Evolutionary conservation across 2,888 invertebrate genomes (phyloP), one percentile per base, ranked within the genome.

Genomic region (Timandra comae): DNA sequence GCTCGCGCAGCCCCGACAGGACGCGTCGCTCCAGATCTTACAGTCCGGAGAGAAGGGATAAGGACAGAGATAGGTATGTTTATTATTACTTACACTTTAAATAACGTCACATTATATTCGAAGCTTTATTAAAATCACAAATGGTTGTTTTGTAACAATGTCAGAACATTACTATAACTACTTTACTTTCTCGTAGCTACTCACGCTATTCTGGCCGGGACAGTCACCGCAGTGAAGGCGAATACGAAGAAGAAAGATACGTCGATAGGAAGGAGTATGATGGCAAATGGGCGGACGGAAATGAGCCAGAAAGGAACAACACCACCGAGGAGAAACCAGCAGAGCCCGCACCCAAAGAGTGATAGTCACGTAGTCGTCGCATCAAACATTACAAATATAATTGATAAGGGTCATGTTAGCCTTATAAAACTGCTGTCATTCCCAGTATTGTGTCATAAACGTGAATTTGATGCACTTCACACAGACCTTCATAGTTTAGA

Each of bases 221-320:
- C 49, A 79, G 80, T 48, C 85, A 82, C 53, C 82, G 87, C 57
- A 86, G 87, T 49, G 86, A 86, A 41, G 84, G 87, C 23, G 84
- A 86, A 47, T 86, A 86, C 44, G 86, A 86, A 59, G 86, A 86
- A 52, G 84, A 84, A 43, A 72, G 86, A 49, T 88, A 84, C 63
- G 88, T 88, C 38, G 88, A 89, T 63, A 76, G 90, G 30, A 90
- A 90, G 63, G 88, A 89, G 46, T 90, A 89, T 53, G 90, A 89
- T 49, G 90, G 90, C 3, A 90, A 90, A 61, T 90, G 90, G 89
- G 89, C 89, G 0, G 89, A 89, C 35, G 88, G 88, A 19, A 87
- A 87, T 36, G 87, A 87, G 35, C 81, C 82, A 0, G 82, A 80
- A 21, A 58, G 75, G 30, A 59, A 56, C 27, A 69, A 35, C 39